phyloP scores from a whole-genome alignment of 2,888 invertebrate species.

The Trachelus troglodyta region DNA sequence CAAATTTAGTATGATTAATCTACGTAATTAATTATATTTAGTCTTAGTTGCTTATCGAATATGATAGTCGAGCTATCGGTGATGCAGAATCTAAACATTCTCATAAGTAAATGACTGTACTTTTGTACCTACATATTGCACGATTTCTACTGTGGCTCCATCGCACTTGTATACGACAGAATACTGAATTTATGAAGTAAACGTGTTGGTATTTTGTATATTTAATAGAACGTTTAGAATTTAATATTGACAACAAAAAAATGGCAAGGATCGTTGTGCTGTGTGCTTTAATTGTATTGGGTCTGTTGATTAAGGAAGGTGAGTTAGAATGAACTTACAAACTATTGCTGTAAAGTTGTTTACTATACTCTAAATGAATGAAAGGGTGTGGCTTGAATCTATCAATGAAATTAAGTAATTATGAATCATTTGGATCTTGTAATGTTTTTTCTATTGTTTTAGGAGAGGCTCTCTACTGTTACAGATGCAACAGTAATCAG shows the following conservation, averaged over 20 bases:
- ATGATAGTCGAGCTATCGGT: neutral
- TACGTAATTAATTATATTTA: neutral
- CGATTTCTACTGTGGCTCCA: neutral
- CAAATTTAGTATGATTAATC: neutral
- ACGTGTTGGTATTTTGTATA: neutral
- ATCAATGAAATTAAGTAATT: neutral
- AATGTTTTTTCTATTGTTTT: slow-evolving; percentile 18
- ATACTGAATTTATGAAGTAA: neutral
- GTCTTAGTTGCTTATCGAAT: neutral
- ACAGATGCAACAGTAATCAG: slow-evolving; percentile 88
- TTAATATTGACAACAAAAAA: neutral
- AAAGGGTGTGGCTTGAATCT: neutral
- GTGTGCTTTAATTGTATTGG: neutral
- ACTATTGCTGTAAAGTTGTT: neutral
- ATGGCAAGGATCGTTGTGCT: neutral
- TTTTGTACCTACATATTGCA: neutral
- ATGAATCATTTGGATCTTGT: neutral
- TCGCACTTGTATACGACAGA: neutral
- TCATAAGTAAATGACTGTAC: neutral
- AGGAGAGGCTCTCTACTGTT: slow-evolving; percentile 84
- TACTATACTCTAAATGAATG: neutral
- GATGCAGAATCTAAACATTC: neutral
- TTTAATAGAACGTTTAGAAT: neutral
- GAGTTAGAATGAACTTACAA: neutral
- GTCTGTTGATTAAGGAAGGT: neutral